Base-by-base conservation (phyloP, 2,797 vertebrate species). In the Gorsachius magnificus region DNA sequence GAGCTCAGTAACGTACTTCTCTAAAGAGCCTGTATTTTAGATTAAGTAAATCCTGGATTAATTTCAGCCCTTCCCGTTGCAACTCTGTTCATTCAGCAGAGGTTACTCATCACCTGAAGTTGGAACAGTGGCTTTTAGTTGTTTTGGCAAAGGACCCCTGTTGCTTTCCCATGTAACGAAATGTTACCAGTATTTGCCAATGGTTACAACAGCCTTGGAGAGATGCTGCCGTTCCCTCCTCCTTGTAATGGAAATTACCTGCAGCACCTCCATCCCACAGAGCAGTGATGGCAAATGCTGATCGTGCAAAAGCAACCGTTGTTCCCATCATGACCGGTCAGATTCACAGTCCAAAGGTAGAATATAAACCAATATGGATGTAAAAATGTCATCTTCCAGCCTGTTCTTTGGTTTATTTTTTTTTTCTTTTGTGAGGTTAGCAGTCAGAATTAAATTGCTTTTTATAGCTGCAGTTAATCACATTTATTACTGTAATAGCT, bases 401-500 rank as follows among this genome's bases (percentile, higher is more conserved):
- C 71, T 65, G 57, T 66, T 77, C 68, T 85, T 80, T 31, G 57
- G 63, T 87, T 92, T 93, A 50, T 78, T 94, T 48, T 71, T 85
- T 85, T 87, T 77, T 64, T 24, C 57, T 81, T 96, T 84, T 29
- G 38, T 68, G 58, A 88, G 72, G 46, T 91, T 94, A 96, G 58
- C 72, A 86, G 87, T 81, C 76, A 93, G 76, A 93, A 88, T 72
- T 83, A 88, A 94, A 95, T 88, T 81, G 69, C 87, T 83, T 91
- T 96, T 94, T 94, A 95, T 90, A 91, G 79, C 69, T 56, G 65
- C 77, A 92, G 35, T 96, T 94, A 80, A 92, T 97, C 92, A 93
- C 2, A 0, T 94, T 96, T 95, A 92, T 83, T 91, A 74, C 84
- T 61, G 48, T 77, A 87, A 74, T 91, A 91, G 78, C 72, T 78